phyloP scores from a whole-genome alignment of 2,888 invertebrate genomes.

The Hanleya hanleyi region DNA sequence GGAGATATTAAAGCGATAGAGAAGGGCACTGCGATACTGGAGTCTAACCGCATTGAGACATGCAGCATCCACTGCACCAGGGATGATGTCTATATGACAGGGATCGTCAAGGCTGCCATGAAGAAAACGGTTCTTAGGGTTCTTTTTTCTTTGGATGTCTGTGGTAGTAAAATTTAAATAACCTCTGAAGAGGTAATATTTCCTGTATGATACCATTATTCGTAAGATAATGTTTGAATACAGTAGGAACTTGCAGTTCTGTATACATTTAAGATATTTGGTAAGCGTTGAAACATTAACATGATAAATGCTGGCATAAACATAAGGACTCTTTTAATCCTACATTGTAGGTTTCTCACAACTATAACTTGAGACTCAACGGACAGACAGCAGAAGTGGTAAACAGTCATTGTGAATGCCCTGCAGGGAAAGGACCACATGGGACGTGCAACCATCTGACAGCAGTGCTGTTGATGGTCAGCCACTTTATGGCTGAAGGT shows the following conservation, averaged over 20 bases:
- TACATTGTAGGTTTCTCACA: background rate
- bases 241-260: too few relatives aligned
- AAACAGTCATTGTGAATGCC: conserved; percentile 19
- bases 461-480: conserved; percentile 24
- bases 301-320: too few relatives aligned
- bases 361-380: background rate
- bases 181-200: too few relatives aligned
- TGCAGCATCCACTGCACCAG: background rate
- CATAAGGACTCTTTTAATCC: too few relatives aligned
- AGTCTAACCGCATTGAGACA: background rate
- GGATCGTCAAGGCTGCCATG: conserved; percentile 1
- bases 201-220: too few relatives aligned
- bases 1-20: background rate
- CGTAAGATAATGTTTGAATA: too few relatives aligned
- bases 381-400: background rate
- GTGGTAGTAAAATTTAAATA: too few relatives aligned
- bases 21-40: background rate
- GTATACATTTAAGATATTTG: too few relatives aligned
- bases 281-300: too few relatives aligned
- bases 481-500: conserved; percentile 13
- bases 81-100: background rate
- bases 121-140: conserved; percentile 14
- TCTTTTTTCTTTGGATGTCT: too few relatives aligned
- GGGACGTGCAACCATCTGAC: conserved; percentile 35
- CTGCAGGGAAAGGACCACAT: conserved; percentile 30